Evolutionary conservation across 2,113 vertebrate genomes (phyloP).

Genomic region (Rhea americana): DNA sequence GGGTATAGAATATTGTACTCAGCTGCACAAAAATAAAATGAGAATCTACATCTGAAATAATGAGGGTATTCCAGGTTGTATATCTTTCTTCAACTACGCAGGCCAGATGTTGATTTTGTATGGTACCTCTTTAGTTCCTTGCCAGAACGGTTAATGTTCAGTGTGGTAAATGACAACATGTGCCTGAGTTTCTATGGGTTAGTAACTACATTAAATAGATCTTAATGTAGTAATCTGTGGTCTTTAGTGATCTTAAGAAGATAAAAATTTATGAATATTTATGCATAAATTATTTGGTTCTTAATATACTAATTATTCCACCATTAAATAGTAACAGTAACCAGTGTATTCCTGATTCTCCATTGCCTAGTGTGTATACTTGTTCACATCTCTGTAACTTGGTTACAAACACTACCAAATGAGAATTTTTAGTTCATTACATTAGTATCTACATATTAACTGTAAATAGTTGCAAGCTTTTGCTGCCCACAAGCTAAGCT

Average conservation of each 20-base stretch:
- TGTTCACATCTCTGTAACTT: not conserved
- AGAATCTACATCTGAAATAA: slow-evolving; percentile 14
- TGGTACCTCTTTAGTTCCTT: not conserved
- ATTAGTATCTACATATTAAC: not conserved
- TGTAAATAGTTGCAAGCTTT: not conserved
- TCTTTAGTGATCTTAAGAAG: not conserved
- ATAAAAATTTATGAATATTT: not conserved
- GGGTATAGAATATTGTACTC: not conserved
- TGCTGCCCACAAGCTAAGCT: not conserved
- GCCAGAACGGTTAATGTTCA: not conserved
- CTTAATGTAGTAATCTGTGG: not conserved
- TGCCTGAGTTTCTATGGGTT: not conserved
- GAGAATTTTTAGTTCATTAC: not conserved
- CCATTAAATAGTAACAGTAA: not conserved
- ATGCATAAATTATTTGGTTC: not conserved
- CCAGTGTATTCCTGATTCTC: not conserved
- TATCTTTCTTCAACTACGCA: not conserved
- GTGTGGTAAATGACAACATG: not conserved
- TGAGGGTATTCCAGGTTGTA: not conserved
- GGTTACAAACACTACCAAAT: not conserved
- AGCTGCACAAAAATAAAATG: not conserved
- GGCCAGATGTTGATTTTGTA: slow-evolving; percentile 21
- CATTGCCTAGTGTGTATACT: not conserved
- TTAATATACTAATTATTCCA: not conserved
- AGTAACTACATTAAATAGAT: not conserved